Evolutionary conservation across 2,113 vertebrate species (phyloP).

Genomic region (Agelaius tricolor): DNA sequence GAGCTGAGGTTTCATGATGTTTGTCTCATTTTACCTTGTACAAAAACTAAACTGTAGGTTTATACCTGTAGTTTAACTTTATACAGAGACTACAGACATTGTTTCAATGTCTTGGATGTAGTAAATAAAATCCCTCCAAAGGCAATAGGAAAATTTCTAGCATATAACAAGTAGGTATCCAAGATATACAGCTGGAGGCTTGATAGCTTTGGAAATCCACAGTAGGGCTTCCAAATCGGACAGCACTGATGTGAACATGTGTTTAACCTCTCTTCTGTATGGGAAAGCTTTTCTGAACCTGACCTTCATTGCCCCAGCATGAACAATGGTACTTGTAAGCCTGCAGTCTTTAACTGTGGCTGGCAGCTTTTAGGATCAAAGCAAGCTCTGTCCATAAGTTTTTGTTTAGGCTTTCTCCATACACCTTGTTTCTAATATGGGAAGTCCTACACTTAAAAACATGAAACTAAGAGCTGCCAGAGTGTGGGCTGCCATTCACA

Average conservation of each 20-base stretch:
- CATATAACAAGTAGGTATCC: background rate
- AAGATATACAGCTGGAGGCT: background rate
- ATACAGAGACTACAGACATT: slow-evolving; percentile 14
- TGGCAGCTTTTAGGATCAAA: background rate
- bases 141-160: background rate
- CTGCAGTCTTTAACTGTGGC: background rate
- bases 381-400: background rate
- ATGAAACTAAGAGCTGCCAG: background rate
- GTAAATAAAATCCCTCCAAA: slow-evolving; percentile 3
- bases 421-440: background rate
- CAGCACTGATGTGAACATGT: rapidly evolving
- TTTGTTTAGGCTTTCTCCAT: background rate
- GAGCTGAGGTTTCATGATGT: background rate
- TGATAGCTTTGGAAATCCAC: background rate
- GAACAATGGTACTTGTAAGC: background rate
- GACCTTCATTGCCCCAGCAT: background rate
- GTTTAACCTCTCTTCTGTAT: background rate
- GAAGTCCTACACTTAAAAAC: background rate
- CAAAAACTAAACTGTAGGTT: slow-evolving; percentile 61
- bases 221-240: rapidly evolving
- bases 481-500: slow-evolving; percentile 1
- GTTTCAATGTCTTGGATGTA: background rate
- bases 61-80: slow-evolving; percentile 35
- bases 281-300: background rate
- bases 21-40: slow-evolving; percentile 34